Evolutionary conservation across 2,113 vertebrate species (phyloP).

Genomic region (Catagonus wagneri): DNA sequence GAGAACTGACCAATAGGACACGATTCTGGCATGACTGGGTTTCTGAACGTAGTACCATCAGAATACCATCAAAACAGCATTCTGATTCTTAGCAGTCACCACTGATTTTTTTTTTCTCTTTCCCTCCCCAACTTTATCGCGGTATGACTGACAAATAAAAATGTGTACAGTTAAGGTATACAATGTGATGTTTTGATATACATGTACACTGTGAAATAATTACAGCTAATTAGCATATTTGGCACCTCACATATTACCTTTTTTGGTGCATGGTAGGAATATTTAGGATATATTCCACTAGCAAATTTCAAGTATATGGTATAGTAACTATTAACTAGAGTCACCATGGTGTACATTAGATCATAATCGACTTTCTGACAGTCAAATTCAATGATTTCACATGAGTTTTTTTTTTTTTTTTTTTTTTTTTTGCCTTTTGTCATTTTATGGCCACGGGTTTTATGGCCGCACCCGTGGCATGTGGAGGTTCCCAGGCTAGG

Average conservation of each 20-base stretch:
- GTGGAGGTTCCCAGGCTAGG: no score
- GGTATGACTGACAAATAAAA: neutral
- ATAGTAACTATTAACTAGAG: neutral
- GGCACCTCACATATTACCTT: neutral
- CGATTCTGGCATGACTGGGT: neutral
- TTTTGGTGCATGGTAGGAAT: neutral
- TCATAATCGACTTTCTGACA: neutral
- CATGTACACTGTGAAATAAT: neutral
- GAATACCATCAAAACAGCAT: conserved; percentile 19
- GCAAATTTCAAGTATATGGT: neutral
- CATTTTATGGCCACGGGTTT: no score
- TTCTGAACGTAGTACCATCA: neutral
- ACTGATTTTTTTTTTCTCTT: neutral
- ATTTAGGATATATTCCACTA: neutral
- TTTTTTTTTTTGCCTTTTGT: no score
- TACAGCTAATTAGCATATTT: neutral
- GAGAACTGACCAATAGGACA: neutral
- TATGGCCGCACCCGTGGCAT: no score
- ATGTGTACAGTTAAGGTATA: neutral
- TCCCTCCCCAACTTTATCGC: neutral
- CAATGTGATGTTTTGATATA: neutral
- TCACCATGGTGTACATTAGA: neutral
- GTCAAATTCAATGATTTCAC: neutral
- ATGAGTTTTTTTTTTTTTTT: no score
- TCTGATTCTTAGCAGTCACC: neutral